Evolutionary conservation across 1,140 invertebrate species (phyloP), one percentile per base, ranked within the genome.

Genomic region (Bombus breviceps): DNA sequence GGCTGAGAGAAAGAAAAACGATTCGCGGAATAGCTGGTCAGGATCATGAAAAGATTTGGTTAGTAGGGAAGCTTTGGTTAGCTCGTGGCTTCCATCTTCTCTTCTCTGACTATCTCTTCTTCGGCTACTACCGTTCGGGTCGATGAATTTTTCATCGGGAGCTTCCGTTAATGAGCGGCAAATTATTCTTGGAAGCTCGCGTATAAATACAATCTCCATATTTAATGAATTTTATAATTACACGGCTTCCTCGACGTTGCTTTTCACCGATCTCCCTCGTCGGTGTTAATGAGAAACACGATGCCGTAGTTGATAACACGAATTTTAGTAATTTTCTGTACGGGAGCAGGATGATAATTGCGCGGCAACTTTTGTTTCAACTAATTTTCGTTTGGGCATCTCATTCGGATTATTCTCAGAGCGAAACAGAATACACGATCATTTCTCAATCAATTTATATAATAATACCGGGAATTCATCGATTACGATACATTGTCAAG

Each of bases 181-280:
- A 89, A 88, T 89, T 89, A 83, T 79, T 88, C 87, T 68, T 53
- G 59, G 37, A 59, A 57, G 83, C 79, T 85, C 78, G 37, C 74
- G 43, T 77, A 78, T 86, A 79, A 85, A 89, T 75, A 72, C 66
- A 68, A 81, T 79, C 83, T 85, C 37, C 87, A 82, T 80, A 74
- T 69, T 83, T 77, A 88, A 89, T 87, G 88, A 89, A 89, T 89
- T 89, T 88, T 81, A 76, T 88, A 89, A 89, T 89, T 88, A 81
- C 83, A 76, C 79, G 66, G 47, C 59, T 72, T 85, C 64, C 82
- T 88, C 32, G 66, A 62, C 39, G 68, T 47, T 28, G 73, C 15
- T 59, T 74, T 34, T 28, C 37, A 57, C 34, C n/a, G 64, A 83
- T 83, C 64, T 78, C 37, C 34, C 37, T 41, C 43, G 73, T 13